Percentiles rank a stretch among this genome's conserved stretches.
Evolutionary conservation across 2,797 vertebrate species (phyloP).

Genomic region (Sebastes variabilis): DNA sequence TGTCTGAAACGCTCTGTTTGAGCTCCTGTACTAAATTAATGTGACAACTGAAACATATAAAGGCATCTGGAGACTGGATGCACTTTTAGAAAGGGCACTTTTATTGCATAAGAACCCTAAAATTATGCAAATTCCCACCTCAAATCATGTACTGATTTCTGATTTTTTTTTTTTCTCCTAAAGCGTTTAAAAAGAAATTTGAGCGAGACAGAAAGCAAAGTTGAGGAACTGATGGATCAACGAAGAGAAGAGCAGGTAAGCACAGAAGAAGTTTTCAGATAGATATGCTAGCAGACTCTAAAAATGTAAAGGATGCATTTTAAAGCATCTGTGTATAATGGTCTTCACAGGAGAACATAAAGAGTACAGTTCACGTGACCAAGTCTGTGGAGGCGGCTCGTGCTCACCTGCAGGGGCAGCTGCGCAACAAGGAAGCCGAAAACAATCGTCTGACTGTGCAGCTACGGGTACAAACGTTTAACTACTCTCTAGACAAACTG

Average conservation of each 20-base stretch:
- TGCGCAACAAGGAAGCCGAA: slow-evolving; percentile 87
- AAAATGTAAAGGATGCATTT: neutral
- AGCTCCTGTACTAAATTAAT: neutral
- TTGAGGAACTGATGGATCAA: slow-evolving; percentile 80
- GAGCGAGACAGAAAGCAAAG: slow-evolving; percentile 76
- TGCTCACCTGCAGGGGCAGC: slow-evolving; percentile 85
- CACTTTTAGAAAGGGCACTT: neutral
- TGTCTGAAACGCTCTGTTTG: no score
- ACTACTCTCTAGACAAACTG: neutral
- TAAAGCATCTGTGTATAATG: neutral
- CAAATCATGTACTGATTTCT: neutral
- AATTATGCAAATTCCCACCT: neutral
- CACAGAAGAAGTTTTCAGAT: neutral
- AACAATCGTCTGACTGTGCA: slow-evolving; percentile 85
- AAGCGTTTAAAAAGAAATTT: slow-evolving; percentile 82
- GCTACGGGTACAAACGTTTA: slow-evolving; percentile 79
- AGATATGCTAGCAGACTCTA: neutral
- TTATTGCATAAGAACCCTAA: neutral
- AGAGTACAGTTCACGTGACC: slow-evolving; percentile 75
- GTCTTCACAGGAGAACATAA: slow-evolving; percentile 77
- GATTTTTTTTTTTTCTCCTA: neutral
- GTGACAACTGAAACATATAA: neutral
- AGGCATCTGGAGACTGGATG: neutral
- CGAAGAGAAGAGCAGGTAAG: slow-evolving; percentile 85
- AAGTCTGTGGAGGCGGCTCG: slow-evolving; percentile 82